Evolutionary conservation across 1,140 invertebrate genomes (phyloP).

Genomic region (Tetragonula clypearis): DNA sequence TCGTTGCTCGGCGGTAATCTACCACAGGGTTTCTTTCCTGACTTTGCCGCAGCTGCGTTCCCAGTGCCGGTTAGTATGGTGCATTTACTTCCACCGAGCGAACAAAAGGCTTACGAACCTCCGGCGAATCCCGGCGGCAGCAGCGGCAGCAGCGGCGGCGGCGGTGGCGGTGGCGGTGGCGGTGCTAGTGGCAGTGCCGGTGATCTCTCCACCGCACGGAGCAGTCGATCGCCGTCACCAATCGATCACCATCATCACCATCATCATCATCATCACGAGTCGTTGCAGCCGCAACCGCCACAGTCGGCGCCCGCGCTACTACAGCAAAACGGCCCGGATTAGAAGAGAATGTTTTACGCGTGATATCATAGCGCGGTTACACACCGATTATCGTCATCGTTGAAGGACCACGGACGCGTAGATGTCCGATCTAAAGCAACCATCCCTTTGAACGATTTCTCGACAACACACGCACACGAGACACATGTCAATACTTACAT

Average conservation of each 20-base stretch:
- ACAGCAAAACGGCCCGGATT: slow-evolving; percentile 79
- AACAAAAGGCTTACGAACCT: slow-evolving; percentile 83
- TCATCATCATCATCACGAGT: slow-evolving; percentile 72
- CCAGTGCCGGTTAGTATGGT: slow-evolving; percentile 92
- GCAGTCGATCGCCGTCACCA: slow-evolving; percentile 72
- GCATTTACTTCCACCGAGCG: slow-evolving; percentile 89
- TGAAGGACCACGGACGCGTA: slow-evolving; percentile 19
- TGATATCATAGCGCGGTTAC: slow-evolving; percentile 38
- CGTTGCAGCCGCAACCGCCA: slow-evolving; percentile 70
- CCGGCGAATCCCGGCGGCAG: slow-evolving; percentile 51
- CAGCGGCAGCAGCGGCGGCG: not conserved
- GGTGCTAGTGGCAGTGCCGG: slow-evolving; percentile 22
- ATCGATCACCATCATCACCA: slow-evolving; percentile 42
- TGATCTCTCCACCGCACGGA: slow-evolving; percentile 50
- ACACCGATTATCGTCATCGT: slow-evolving; percentile 35
- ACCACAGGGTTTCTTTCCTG: slow-evolving; percentile 88
- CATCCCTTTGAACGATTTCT: slow-evolving; percentile 10
- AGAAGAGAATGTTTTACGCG: slow-evolving; percentile 36
- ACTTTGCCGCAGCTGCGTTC: slow-evolving; percentile 88
- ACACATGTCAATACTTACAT: not conserved
- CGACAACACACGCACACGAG: not conserved
- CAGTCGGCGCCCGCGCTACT: slow-evolving; percentile 77
- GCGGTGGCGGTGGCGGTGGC: slow-evolving; percentile 15
- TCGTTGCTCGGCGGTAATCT: slow-evolving; percentile 83
- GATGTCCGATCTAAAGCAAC: not conserved